Evolutionary conservation across 2,888 invertebrate genomes (phyloP).

Genomic region (Sthenelais limicola): DNA sequence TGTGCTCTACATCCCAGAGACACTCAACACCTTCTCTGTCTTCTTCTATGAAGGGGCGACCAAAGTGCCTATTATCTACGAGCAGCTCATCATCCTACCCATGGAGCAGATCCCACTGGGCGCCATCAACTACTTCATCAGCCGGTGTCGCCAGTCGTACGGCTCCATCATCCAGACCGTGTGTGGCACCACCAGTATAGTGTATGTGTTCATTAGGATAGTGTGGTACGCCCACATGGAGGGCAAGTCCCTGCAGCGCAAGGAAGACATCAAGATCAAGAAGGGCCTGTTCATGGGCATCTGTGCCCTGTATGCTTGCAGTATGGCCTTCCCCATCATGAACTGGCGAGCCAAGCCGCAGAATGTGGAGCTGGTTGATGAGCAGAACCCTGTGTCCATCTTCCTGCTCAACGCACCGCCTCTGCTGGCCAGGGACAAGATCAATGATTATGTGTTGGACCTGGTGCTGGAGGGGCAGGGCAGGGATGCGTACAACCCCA

Average conservation of each 20-base stretch:
- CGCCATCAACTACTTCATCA: slow-evolving; percentile 49
- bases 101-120: slow-evolving; percentile 50
- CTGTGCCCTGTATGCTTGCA: slow-evolving; percentile 47
- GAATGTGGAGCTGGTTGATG: neutral
- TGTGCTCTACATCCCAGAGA: slow-evolving; percentile 47
- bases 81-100: slow-evolving; percentile 43
- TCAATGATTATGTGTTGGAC: slow-evolving; percentile 19
- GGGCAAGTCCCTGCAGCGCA: slow-evolving; percentile 46
- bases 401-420: slow-evolving; percentile 41
- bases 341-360: slow-evolving; percentile 33
- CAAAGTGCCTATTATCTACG: slow-evolving; percentile 46
- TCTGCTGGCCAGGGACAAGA: neutral
- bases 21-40: slow-evolving; percentile 48
- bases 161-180: slow-evolving; percentile 44
- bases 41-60: slow-evolving; percentile 39
- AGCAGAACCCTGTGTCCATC: slow-evolving; percentile 41
- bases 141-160: slow-evolving; percentile 44
- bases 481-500: neutral
- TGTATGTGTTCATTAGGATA: slow-evolving; percentile 48
- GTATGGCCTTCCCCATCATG: slow-evolving; percentile 50
- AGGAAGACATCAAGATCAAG: slow-evolving; percentile 43
- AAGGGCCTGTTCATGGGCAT: slow-evolving; percentile 45
- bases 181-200: slow-evolving; percentile 43
- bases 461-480: slow-evolving; percentile 37
- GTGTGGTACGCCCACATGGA: slow-evolving; percentile 53